A percentile compares a stretch with the other conserved stretches of the same genome.
These are phyloP conservation scores for Micromesistius poutassou DNA, from an alignment of 2,797 vertebrate species.

Conservation along the genomic window DNA sequence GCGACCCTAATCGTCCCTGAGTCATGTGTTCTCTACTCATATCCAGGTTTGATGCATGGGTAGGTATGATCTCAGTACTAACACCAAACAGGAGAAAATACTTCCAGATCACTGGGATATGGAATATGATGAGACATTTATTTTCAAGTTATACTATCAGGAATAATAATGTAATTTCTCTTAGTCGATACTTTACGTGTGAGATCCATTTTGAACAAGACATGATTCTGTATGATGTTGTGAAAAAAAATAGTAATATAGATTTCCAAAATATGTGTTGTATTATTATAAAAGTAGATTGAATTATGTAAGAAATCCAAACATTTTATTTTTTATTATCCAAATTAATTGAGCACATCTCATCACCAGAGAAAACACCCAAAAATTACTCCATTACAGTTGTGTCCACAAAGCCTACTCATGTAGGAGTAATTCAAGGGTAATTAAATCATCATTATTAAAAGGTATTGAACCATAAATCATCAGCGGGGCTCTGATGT, in stretches of 20 bases:
- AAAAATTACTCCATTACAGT: background rate
- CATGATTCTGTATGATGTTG: background rate
- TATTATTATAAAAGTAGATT: background rate
- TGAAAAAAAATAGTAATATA: background rate
- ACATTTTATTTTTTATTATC: background rate
- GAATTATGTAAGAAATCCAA: background rate
- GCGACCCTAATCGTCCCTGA: constrained; percentile 56
- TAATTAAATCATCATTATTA: background rate
- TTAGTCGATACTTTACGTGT: background rate
- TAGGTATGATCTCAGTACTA: constrained; percentile 68
- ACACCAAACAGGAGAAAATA: constrained; percentile 45
- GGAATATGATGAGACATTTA: background rate
- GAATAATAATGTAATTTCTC: background rate
- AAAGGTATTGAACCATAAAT: background rate
- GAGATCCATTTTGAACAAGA: background rate
- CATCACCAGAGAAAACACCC: background rate
- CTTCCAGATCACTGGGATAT: constrained; percentile 27
- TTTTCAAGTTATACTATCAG: background rate
- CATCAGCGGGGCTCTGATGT: background rate
- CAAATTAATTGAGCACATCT: background rate
- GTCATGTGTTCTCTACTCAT: constrained; percentile 56
- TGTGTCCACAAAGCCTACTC: background rate
- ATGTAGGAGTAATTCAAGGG: background rate
- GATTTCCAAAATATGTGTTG: background rate
- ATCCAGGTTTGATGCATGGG: constrained; percentile 54